Evolutionary conservation across 64 coral and sea anemone genomes (phyloP).

Genomic region (Pachyseris speciosa): DNA sequence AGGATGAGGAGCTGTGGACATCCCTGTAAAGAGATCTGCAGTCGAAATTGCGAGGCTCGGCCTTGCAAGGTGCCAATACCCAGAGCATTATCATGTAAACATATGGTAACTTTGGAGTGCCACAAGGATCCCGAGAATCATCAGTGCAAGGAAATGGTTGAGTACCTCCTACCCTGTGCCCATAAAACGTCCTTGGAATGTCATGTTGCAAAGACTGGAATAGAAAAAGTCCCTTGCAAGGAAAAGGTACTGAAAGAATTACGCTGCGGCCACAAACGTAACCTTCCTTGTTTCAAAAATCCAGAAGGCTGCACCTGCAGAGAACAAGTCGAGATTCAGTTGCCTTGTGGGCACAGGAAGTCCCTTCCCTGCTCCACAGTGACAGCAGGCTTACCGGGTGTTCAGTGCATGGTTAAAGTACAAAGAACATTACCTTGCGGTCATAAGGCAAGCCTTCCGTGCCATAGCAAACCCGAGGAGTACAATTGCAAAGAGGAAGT

Average conservation of each 20-base stretch:
- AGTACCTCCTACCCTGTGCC: background rate
- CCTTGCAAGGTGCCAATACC: constrained; percentile 13
- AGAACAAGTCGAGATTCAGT: background rate
- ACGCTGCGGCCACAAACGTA: constrained; percentile 38
- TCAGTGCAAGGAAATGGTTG: constrained; percentile 25
- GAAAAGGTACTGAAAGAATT: background rate
- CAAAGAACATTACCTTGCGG: constrained; percentile 28
- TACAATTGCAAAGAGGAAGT: background rate
- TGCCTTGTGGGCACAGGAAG: constrained; percentile 29
- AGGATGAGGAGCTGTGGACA: constrained; percentile 46
- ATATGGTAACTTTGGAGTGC: constrained; percentile 3
- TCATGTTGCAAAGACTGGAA: background rate
- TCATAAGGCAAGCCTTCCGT: constrained; percentile 10
- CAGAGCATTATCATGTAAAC: constrained; percentile 47
- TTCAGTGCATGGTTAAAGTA: background rate
- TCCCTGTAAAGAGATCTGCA: constrained; percentile 29
- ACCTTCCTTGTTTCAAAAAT: constrained; percentile 15
- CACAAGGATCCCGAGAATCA: background rate
- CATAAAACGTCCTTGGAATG: background rate
- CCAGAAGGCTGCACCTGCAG: constrained; percentile 2
- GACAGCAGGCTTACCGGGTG: background rate
- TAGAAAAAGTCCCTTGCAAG: background rate
- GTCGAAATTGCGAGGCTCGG: constrained; percentile 15
- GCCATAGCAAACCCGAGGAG: background rate
- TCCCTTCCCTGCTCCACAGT: background rate